A percentile compares a stretch with the other conserved stretches of the same genome.
These are phyloP conservation scores for Sardina pilchardus DNA, from an alignment of 2,113 vertebrate genomes.

Conservation along the genomic window DNA sequence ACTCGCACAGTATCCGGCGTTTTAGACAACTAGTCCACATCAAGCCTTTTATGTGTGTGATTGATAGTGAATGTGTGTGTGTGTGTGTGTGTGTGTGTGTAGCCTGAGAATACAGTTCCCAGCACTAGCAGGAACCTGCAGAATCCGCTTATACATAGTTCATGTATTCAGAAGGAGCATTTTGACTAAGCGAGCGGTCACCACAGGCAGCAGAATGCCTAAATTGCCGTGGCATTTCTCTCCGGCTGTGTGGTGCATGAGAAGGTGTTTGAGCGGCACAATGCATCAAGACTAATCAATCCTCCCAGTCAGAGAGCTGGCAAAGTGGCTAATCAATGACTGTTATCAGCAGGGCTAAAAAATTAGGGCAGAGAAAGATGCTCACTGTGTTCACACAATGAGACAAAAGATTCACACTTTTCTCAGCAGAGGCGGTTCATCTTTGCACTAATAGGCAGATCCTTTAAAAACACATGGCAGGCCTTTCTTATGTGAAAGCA, in stretches of 20 bases:
- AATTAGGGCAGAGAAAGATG: not conserved
- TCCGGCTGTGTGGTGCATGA: not conserved
- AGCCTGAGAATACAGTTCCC: not conserved
- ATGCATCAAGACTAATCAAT: not conserved
- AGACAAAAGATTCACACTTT: not conserved
- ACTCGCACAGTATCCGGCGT: not conserved
- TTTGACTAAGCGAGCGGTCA: not conserved
- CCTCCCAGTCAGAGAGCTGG: not conserved
- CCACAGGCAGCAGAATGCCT: not conserved
- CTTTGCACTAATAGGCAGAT: not conserved
- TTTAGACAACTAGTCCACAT: not conserved
- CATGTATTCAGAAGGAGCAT: not conserved
- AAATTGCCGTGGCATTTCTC: not conserved
- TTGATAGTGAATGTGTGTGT: not conserved
- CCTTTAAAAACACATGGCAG: too few relatives aligned
- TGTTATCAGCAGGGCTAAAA: not conserved
- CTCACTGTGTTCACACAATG: not conserved
- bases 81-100: not conserved
- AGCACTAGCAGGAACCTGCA: not conserved
- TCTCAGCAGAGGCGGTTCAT: not conserved
- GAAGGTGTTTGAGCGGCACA: not conserved
- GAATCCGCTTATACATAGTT: not conserved
- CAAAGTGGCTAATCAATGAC: not conserved
- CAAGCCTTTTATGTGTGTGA: not conserved
- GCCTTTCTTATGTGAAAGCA: not conserved